Evolutionary conservation across 2,797 vertebrate genomes (phyloP).

Genomic region (Peromyscus eremicus): DNA sequence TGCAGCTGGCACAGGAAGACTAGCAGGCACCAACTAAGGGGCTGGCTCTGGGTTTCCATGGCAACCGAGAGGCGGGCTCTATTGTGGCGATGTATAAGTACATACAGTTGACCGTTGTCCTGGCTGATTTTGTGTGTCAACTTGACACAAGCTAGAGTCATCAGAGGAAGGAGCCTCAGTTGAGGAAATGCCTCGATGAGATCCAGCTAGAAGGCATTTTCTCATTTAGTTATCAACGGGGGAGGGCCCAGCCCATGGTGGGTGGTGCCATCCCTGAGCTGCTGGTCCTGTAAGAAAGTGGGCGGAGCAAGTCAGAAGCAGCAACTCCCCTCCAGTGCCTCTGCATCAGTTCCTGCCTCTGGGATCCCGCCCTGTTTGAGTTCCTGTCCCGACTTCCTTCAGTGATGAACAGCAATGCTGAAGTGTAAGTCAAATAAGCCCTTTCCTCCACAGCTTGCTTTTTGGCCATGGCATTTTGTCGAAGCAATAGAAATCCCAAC

Average conservation of each 20-base stretch:
- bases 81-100: slow-evolving; percentile 56
- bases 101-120: slow-evolving; percentile 4
- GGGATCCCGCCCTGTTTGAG: not conserved
- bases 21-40: slow-evolving; percentile 67
- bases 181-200: not conserved
- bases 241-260: not conserved
- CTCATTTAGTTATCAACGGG: not conserved
- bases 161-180: not conserved
- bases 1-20: slow-evolving; percentile 38
- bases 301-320: not conserved
- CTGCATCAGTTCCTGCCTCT: not conserved
- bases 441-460: not conserved
- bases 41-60: slow-evolving; percentile 37
- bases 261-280: not conserved
- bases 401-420: not conserved
- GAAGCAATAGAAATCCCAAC: not conserved
- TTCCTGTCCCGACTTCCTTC: not conserved
- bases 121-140: not conserved
- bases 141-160: not conserved
- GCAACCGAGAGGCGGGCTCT: slow-evolving; percentile 47
- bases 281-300: not conserved
- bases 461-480: not conserved
- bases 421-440: not conserved
- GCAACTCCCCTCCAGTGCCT: not conserved
- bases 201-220: not conserved